These are phyloP conservation scores for Apeltes quadracus DNA, from an alignment of 2,113 vertebrate genomes.

Conservation along the genomic window DNA sequence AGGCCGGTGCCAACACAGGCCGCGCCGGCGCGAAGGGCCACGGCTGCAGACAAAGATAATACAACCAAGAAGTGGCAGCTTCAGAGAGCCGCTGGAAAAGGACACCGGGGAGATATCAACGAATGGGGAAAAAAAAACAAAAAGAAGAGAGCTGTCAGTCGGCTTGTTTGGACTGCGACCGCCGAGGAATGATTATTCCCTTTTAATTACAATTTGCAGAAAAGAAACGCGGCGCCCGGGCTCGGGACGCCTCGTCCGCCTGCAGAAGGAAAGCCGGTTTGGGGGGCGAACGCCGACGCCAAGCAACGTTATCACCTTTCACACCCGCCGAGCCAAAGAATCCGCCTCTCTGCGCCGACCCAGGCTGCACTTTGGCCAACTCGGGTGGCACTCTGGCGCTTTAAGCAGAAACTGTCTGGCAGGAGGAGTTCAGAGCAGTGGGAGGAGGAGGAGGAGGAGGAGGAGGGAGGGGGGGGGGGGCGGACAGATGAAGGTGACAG, in stretches of 20 bases:
- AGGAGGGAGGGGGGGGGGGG: conserved; percentile 22
- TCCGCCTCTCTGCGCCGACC: conserved; percentile 61
- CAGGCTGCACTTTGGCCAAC: conserved; percentile 68
- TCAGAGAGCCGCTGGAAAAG: conserved; percentile 58
- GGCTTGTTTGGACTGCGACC: conserved; percentile 76
- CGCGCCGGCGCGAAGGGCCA: conserved; percentile 67
- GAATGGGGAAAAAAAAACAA: conserved; percentile 18
- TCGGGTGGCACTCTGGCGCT: conserved; percentile 62
- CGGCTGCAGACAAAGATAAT: conserved; percentile 79
- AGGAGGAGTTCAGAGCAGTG: conserved; percentile 50
- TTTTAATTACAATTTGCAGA: conserved; percentile 79
- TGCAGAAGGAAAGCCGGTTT: conserved; percentile 42
- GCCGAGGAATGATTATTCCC: conserved; percentile 77
- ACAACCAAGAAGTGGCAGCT: conserved; percentile 70
- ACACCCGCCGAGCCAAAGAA: conserved; percentile 62
- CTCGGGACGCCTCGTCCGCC: conserved; percentile 47
- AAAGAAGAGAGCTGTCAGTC: conserved; percentile 67
- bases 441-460: conserved; percentile 29
- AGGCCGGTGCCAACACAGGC: conserved; percentile 62
- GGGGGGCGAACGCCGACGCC: conserved; percentile 43
- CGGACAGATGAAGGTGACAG: conserved; percentile 79
- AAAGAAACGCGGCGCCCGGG: conserved; percentile 59
- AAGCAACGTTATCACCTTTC: conserved; percentile 74
- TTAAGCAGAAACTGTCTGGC: conserved; percentile 57
- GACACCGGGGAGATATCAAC: conserved; percentile 65